Base-by-base conservation (phyloP, 2,113 vertebrate species). In the Athene noctua region DNA sequence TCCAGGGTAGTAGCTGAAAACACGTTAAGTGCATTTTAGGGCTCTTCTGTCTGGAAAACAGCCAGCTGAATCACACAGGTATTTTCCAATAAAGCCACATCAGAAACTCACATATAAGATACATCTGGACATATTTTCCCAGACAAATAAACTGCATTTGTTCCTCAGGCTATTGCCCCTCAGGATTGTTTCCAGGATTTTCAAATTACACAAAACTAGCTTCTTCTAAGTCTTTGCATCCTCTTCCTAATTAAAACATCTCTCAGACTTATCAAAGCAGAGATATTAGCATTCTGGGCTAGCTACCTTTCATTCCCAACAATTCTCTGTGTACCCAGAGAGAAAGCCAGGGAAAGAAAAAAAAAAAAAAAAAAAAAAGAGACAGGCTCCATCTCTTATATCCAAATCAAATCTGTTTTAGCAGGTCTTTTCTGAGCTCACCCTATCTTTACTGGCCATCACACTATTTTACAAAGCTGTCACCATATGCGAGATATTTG, bases 391-490 rank as follows among this genome's bases (percentile, higher is more conserved):
- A 75, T 95, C 66, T 73, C 91, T 85, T 46, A 13, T 34, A 92
- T 51, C 57, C 58, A 80, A 84, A 92, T 59, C 46, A 92, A 77
- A 94, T 71, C 61, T 74, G 27, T 42, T 88, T 75, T n/a, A 90
- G 71, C 71, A 91, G 44, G 38, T 63, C 29, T 86, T 91, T 84
- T 79, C 90, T 93, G 78, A 95, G 70, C 62, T 80, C 42, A 32
- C 42, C 42, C 38, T 85, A 73, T 77, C 71, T 74, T 94, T 72
- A 55, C 27, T 58, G 86, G 86, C 70, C 79, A 92, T 80, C 81
- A 63, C n/a, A 63, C 44, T 91, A 80, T 95, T 96, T 94, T 89
- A 88, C 89, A 97, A 94, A 97, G 86, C 92, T 96, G 81, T 57
- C 86, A 92, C 79, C 61, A 30, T 30, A 61, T 46, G 80, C 10